These are phyloP conservation scores for Papilio protenor DNA, from an alignment of 2,888 invertebrate species.

Conservation along the genomic window DNA sequence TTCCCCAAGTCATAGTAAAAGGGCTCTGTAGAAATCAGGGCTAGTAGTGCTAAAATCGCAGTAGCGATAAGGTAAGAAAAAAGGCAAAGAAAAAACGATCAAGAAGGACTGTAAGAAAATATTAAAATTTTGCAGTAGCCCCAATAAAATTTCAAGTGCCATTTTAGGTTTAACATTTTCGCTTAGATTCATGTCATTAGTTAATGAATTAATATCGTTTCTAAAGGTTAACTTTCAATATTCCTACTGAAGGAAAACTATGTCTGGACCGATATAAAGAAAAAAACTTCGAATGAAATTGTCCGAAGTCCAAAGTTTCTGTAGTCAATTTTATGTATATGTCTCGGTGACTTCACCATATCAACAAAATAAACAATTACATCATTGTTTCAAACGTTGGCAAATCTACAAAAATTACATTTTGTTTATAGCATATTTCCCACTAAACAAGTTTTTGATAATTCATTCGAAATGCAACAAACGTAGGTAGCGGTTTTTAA, in stretches of 20 bases:
- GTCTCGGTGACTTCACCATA: slow-evolving; percentile 46
- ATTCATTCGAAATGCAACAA: not conserved
- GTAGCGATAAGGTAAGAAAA: too few relatives aligned
- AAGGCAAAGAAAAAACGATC: too few relatives aligned
- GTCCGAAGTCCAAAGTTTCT: slow-evolving; percentile 30
- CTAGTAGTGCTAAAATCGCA: too few relatives aligned
- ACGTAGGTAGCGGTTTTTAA: not conserved
- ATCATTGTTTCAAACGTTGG: slow-evolving; percentile 26
- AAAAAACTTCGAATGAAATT: not conserved
- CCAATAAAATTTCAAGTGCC: not conserved
- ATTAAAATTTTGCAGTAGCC: too few relatives aligned
- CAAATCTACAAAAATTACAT: slow-evolving; percentile 5
- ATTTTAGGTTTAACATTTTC: not conserved
- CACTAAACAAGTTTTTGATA: not conserved
- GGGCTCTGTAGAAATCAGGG: too few relatives aligned
- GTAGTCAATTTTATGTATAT: slow-evolving; percentile 25
- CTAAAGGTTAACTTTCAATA: not conserved
- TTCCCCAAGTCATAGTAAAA: too few relatives aligned
- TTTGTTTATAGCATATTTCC: slow-evolving; percentile 16
- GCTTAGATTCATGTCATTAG: too few relatives aligned
- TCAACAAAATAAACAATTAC: slow-evolving; percentile 44
- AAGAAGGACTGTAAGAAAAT: too few relatives aligned
- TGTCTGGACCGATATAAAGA: not conserved
- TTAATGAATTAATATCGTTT: not conserved
- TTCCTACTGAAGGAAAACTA: not conserved